phyloP scores from a whole-genome alignment of 2,888 invertebrate species.

The Lepidonotus clava region DNA sequence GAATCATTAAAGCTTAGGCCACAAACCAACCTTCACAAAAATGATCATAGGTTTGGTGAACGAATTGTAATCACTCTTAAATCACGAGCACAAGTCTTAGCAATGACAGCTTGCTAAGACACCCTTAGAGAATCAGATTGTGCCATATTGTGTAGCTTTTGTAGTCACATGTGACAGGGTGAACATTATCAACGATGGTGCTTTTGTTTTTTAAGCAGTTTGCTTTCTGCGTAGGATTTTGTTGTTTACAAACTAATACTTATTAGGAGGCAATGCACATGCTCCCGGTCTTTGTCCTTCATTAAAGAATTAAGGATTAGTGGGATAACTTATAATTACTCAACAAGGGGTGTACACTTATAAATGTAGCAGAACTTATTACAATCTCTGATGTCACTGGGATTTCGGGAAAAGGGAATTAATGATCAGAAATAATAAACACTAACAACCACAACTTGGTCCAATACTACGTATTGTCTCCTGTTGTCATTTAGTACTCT shows the following conservation, averaged over 20 bases:
- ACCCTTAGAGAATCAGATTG: too few species aligned
- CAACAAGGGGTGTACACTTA: neutral
- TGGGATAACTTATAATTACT: neutral
- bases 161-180: too few species aligned
- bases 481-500: neutral
- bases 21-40: neutral
- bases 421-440: slow-evolving; percentile 27
- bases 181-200: neutral
- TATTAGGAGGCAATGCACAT: neutral
- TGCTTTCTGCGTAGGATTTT: slow-evolving; percentile 23
- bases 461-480: slow-evolving; percentile 17
- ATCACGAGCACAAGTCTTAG: neutral
- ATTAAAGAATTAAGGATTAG: neutral
- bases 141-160: too few species aligned
- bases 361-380: neutral
- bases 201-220: neutral
- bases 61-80: too few species aligned
- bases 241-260: neutral
- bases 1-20: slow-evolving; percentile 1
- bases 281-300: neutral
- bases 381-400: neutral
- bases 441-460: neutral
- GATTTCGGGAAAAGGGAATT: neutral
- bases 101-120: too few species aligned
- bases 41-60: neutral